Evolutionary conservation across 2,888 invertebrate genomes (phyloP).

Genomic region (Ichneumoninae sp.): DNA sequence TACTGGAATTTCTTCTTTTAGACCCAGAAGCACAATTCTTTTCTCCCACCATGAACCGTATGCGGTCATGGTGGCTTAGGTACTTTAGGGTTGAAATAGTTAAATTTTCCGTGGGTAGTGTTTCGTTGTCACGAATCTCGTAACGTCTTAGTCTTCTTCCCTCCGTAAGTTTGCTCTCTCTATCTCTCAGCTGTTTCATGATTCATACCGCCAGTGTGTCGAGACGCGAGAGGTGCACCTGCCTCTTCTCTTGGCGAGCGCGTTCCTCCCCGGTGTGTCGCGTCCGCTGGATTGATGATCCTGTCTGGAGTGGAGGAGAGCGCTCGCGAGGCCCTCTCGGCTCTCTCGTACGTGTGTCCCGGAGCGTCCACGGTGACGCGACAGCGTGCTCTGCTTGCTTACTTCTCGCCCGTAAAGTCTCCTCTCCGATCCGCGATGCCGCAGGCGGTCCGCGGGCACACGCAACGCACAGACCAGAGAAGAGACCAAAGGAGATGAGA

Average conservation of each 20-base stretch:
- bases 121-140: neutral
- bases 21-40: neutral
- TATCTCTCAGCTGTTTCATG: conserved; percentile 41
- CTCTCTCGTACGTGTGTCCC: conserved; percentile 62
- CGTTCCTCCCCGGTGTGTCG: conserved; percentile 62
- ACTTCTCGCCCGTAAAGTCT: conserved; percentile 52
- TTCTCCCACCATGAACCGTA: too few species aligned
- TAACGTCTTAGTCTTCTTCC: conserved; percentile 10
- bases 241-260: conserved; percentile 55
- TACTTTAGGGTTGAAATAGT: neutral
- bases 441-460: conserved; percentile 55
- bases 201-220: conserved; percentile 39
- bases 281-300: conserved; percentile 71
- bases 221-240: conserved; percentile 56
- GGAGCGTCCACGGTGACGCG: conserved; percentile 62
- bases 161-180: conserved; percentile 6
- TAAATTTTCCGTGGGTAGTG: neutral
- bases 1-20: neutral
- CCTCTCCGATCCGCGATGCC: conserved; percentile 21
- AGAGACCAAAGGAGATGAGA: conserved; percentile 30
- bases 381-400: conserved; percentile 56
- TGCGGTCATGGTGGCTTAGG: neutral
- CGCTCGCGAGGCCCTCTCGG: conserved; percentile 14
- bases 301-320: conserved; percentile 60
- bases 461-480: conserved; percentile 30